Evolutionary conservation across 2,888 invertebrate species (phyloP), one percentile per base, ranked within the genome.

Genomic region (Clepsis dumicolana): DNA sequence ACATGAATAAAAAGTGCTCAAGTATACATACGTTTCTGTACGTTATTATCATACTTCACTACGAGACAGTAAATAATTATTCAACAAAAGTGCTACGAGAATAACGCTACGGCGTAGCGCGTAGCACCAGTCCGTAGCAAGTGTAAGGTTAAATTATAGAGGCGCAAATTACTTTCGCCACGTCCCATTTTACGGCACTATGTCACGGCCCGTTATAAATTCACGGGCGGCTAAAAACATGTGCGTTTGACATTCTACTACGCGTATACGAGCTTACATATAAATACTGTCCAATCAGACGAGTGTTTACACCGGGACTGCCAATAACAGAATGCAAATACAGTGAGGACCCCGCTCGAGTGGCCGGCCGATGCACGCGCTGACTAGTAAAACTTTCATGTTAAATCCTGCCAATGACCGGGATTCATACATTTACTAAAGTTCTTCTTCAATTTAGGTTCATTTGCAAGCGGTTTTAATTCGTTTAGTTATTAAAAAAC

Each of bases 301-400:
- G 79, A 83, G 79, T 90, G 87, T 90, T 88, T 90, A 88, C 90
- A 87, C 81, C 80, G 82, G 79, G 78, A 84, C 84, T 83, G 85
- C 87, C 90, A 90, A 92, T 91, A 91, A 90, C 89, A 83, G 83
- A 88, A 90, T 89, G 90, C 89, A 91, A 92, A 92, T 91, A 90
- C 80, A 77, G 81, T 85, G 79, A 75, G 83, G 77, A 85, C 82
- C 83, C 57, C 57, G 68, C 52, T 59, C 52, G 57, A 44, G 68
- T 64, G 59, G 44, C 59, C 68, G 44, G 52, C 52, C 7, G 18
- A 12, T n/a, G 59, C 41, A 61, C 3, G 7, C 57, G 7, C 57
- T 25, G 66, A 32, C 54, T 66, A 54, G 66, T 61, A 54, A 66
- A 66, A 66, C 66, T 61, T 66, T 66, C 53, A 61, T 66, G 60